Evolutionary conservation across 2,888 invertebrate genomes (phyloP), one percentile per base, ranked within the genome.

Genomic region (Nebria brevicollis): DNA sequence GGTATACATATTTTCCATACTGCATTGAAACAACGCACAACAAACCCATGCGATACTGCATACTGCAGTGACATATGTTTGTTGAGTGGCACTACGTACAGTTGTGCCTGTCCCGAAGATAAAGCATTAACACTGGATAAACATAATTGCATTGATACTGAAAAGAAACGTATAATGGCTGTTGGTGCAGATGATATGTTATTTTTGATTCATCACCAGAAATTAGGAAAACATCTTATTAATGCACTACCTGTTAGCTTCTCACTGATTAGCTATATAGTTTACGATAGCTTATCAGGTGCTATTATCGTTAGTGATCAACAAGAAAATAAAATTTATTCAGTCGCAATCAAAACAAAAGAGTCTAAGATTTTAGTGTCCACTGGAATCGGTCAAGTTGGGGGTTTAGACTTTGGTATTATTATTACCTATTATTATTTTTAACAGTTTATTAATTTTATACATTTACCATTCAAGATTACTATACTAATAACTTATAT

Each of bases 21-120:
- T 0, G 90, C 93, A 0, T 88, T 94, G 82, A 92, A 93, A 85
- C 90, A 89, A 1, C 87, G 89, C n/a, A 86, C 85, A 6, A 82
- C 85, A 4, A 92, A 95, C 88, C 94, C 94, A 0, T 96, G 96
- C 86, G 87, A 87, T 25, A 84, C 88, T 7, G 89, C 92, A 25
- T 89, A 89, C 11, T 97, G 97, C 87, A 93, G 93, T 1, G 94
- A 97, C 86, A 88, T 97, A 34, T 97, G 97, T 86, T 89, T 97
- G 54, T 88, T 96, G 75, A 91, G 91, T 1, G 93, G 93, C 0
- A 89, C 90, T 7, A 86, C 86, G 0, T 93, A 92, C 82, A 89
- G 91, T 0, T 97, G 97, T 86, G 94, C 93, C 0, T 97, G 97
- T 85, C 95, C 96, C 0, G 92, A 94, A 70, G 94, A 94, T 26